These are phyloP conservation scores for Ataeniobius toweri DNA, from an alignment of 2,797 vertebrate genomes.

Conservation along the genomic window DNA sequence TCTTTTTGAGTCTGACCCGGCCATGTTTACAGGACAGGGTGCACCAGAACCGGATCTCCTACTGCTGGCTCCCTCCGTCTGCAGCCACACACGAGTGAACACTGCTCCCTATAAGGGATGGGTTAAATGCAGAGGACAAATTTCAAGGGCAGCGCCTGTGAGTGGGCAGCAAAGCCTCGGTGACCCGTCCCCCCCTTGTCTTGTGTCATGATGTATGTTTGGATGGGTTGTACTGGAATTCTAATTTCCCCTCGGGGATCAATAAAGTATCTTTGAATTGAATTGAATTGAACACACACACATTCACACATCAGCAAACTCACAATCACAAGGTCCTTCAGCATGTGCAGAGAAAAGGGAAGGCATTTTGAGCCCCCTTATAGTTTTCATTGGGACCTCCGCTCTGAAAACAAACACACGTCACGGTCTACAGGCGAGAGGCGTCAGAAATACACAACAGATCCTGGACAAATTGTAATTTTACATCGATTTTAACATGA, in stretches of 20 bases:
- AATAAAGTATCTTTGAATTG: too few relatives aligned
- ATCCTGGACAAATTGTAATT: not conserved
- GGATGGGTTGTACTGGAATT: too few relatives aligned
- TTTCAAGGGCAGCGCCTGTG: too few relatives aligned
- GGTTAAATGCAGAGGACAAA: too few relatives aligned
- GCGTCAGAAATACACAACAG: conserved; percentile 24
- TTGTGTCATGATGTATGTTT: too few relatives aligned
- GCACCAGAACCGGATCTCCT: conserved; percentile 39
- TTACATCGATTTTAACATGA: not conserved
- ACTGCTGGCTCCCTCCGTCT: conserved; percentile 16
- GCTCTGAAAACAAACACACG: conserved; percentile 66
- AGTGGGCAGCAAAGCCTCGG: too few relatives aligned
- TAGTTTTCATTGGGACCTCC: conserved; percentile 41
- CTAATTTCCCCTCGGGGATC: too few relatives aligned
- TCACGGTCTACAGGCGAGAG: conserved; percentile 49
- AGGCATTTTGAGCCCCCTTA: conserved; percentile 55
- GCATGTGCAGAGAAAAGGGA: conserved; percentile 47
- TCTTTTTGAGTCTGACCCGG: conserved; percentile 30
- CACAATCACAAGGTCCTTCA: conserved; percentile 31
- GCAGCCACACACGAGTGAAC: not conserved
- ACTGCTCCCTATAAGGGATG: too few relatives aligned
- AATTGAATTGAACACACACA: too few relatives aligned
- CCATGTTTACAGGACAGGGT: conserved; percentile 58
- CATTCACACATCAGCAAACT: conserved; percentile 26
- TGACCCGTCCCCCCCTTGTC: too few relatives aligned